Evolutionary conservation across 1,140 invertebrate species (phyloP), one percentile per base, ranked within the genome.

Genomic region (Meloidogyne floridensis): DNA sequence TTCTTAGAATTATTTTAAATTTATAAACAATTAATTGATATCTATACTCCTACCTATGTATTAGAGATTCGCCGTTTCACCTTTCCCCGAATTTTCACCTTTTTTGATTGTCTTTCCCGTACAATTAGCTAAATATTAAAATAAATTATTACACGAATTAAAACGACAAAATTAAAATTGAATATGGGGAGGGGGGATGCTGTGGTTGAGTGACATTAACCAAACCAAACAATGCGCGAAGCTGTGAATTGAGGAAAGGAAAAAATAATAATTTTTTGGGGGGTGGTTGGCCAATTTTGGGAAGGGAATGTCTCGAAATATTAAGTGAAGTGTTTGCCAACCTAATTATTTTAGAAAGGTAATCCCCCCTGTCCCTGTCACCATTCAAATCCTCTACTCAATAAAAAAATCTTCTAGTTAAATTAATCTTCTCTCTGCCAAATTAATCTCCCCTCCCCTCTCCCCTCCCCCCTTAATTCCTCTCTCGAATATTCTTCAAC

Each of bases 401-500:
- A 15, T 59, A 59, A 65, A n/a, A n/a, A 65, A 65, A 65, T 65
- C 59, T 65, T 8, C 9, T 9, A 54, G 53, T 9, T 15, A 65
- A 65, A 65, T 65, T 65, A 65, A 65, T 65, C 59, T 65, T 65
- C 59, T 65, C 59, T 65, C 59, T 65, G n/a, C 15, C n/a, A 65
- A 65, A 65, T 65, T 65, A 65, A 65, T 65, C 15, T 65, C n/a
- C n/a, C n/a, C 5, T 8, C 47, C 7, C 20, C n/a, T 56, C 15
- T 15, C 11, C 15, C 10, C 54, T 13, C 10, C n/a, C n/a, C 15
- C n/a, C 59, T 65, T 15, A 15, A 65, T 15, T 15, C 59, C n/a
- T 65, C 15, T 65, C 59, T 65, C 59, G 59, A 65, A 65, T 65
- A n/a, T 4, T n/a, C n/a, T 4, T n/a, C 4, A 65, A 65, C n/a